Evolutionary conservation across 2,797 vertebrate genomes (phyloP).

Genomic region (Spheniscus humboldti): DNA sequence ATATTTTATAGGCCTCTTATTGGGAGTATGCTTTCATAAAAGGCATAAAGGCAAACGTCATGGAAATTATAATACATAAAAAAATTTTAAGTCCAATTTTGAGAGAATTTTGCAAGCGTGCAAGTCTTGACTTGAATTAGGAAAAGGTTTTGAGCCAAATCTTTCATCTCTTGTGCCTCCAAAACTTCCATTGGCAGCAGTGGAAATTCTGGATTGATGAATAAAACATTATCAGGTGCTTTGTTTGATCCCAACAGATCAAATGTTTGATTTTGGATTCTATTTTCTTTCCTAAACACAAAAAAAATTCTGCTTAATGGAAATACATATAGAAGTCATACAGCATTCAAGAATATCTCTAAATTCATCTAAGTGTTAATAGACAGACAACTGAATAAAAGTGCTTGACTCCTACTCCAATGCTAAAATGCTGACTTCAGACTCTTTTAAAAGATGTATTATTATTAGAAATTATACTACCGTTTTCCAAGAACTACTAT

Average conservation of each 20-base stretch:
- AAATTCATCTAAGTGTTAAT: neutral
- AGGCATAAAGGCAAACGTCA: neutral
- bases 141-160: neutral
- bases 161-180: neutral
- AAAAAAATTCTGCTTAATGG: neutral
- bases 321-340: neutral
- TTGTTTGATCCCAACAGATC: neutral
- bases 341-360: neutral
- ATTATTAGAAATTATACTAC: neutral
- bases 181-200: neutral
- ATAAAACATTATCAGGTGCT: neutral
- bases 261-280: neutral
- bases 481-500: neutral
- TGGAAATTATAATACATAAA: neutral
- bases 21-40: neutral
- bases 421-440: constrained; percentile 4
- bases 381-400: neutral
- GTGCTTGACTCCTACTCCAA: neutral
- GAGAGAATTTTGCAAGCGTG: neutral
- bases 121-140: neutral
- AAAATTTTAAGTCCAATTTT: neutral
- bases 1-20: neutral
- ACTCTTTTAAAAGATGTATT: neutral
- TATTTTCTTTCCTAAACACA: neutral
- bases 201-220: neutral